phyloP scores from a whole-genome alignment of 2,113 vertebrate species.

The Propithecus coquereli region DNA sequence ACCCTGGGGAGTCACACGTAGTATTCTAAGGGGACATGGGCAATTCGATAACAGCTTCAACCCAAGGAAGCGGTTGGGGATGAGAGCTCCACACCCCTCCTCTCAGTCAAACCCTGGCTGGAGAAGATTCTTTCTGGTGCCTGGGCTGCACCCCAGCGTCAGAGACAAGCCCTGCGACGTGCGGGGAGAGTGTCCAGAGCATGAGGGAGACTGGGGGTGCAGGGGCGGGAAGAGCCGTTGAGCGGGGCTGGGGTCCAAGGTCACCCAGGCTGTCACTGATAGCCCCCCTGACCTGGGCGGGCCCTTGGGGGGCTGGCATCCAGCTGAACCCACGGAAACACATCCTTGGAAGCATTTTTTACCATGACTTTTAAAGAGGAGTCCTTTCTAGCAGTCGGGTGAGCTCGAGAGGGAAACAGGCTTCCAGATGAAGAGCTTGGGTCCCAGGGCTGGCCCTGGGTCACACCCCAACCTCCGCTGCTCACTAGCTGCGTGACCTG shows the following conservation, averaged over 20 bases:
- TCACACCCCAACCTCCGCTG: accelerated
- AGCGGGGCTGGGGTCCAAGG: not conserved
- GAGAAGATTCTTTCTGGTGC: not conserved
- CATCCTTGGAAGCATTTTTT: not conserved
- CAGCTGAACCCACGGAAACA: not conserved
- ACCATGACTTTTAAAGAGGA: not conserved
- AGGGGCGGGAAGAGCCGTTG: not conserved
- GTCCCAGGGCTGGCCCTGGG: too few relatives aligned
- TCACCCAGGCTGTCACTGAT: not conserved
- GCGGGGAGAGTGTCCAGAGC: not conserved
- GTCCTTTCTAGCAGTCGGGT: not conserved
- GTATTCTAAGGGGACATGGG: not conserved
- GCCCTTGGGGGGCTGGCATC: not conserved
- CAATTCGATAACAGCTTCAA: not conserved
- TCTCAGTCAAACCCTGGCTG: not conserved
- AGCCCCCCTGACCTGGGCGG: too few relatives aligned
- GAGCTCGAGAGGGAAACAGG: not conserved
- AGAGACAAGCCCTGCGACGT: not conserved
- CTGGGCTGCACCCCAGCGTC: not conserved
- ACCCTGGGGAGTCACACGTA: not conserved
- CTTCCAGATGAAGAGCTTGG: accelerated
- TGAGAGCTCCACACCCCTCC: not conserved
- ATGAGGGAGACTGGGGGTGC: not conserved
- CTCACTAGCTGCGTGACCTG: not conserved
- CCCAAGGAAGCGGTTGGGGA: not conserved